Evolutionary conservation across 2,888 invertebrate genomes (phyloP).

Genomic region (Gandaritis pyraliata): DNA sequence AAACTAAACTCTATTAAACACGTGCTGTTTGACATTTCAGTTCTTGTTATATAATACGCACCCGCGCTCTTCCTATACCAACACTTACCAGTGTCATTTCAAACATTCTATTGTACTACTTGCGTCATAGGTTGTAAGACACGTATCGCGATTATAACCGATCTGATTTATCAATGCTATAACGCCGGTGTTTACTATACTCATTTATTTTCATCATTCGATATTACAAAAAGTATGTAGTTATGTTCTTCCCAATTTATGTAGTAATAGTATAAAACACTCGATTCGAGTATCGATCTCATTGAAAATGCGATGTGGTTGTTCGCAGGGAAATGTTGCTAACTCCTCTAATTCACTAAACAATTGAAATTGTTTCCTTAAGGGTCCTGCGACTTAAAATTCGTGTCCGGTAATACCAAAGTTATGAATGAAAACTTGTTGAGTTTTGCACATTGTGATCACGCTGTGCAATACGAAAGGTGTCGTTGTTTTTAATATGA

Average conservation of each 20-base stretch:
- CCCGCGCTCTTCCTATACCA: slow-evolving; percentile 10
- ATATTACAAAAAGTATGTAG: slow-evolving; percentile 52
- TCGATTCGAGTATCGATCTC: slow-evolving; percentile 73
- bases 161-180: slow-evolving; percentile 21
- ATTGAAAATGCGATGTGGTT: slow-evolving; percentile 56
- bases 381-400: no score
- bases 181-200: slow-evolving; percentile 18
- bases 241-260: slow-evolving; percentile 34
- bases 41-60: slow-evolving; percentile 31
- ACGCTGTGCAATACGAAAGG: no score
- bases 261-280: slow-evolving; percentile 59
- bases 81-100: slow-evolving; percentile 23
- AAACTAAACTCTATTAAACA: slow-evolving; percentile 56
- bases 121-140: slow-evolving; percentile 30
- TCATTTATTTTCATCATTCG: slow-evolving; percentile 25
- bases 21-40: slow-evolving; percentile 61
- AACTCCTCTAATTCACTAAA: slow-evolving; percentile 55
- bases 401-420: no score
- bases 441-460: no score
- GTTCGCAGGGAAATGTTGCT: slow-evolving; percentile 69
- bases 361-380: slow-evolving; percentile 24
- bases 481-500: no score
- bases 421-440: no score
- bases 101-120: slow-evolving; percentile 25
- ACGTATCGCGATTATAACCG: slow-evolving; percentile 27